Evolutionary conservation across 2,797 vertebrate species (phyloP).

Genomic region (Euphonia xanthogaster): DNA sequence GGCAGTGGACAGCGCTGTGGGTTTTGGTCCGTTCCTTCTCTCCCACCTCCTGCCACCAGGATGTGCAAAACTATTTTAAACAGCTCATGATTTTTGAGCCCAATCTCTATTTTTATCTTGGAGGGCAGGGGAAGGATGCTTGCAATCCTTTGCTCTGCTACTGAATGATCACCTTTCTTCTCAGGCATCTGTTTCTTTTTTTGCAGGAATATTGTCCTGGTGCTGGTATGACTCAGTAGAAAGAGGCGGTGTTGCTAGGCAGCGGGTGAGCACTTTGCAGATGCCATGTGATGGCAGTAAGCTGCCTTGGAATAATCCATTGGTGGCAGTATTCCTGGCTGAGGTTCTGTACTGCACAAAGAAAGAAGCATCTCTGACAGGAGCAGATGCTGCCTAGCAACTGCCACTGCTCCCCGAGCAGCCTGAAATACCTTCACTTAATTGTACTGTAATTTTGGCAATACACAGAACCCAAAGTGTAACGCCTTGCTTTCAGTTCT

Average conservation of each 20-base stretch:
- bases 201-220: conserved; percentile 59
- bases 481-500: background rate
- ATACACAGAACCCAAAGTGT: background rate
- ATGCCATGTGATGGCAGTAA: conserved; percentile 68
- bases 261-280: conserved; percentile 56
- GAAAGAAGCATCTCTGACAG: conserved; percentile 53
- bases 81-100: conserved; percentile 27
- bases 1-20: background rate
- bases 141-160: background rate
- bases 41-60: background rate
- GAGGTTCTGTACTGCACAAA: conserved; percentile 35
- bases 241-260: conserved; percentile 71
- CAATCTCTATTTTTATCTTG: conserved; percentile 37
- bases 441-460: conserved; percentile 29
- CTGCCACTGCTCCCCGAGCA: conserved; percentile 36
- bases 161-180: conserved; percentile 66
- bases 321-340: conserved; percentile 56
- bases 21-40: background rate
- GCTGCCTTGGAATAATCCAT: conserved; percentile 66
- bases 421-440: conserved; percentile 51
- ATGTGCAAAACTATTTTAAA: conserved; percentile 39
- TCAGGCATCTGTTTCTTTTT: conserved; percentile 62
- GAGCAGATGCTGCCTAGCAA: conserved; percentile 70
- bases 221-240: conserved; percentile 59
- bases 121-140: conserved; percentile 44